Conservation (phyloP, 2,888 invertebrate genomes). For the Lasius platythorax region DNA sequence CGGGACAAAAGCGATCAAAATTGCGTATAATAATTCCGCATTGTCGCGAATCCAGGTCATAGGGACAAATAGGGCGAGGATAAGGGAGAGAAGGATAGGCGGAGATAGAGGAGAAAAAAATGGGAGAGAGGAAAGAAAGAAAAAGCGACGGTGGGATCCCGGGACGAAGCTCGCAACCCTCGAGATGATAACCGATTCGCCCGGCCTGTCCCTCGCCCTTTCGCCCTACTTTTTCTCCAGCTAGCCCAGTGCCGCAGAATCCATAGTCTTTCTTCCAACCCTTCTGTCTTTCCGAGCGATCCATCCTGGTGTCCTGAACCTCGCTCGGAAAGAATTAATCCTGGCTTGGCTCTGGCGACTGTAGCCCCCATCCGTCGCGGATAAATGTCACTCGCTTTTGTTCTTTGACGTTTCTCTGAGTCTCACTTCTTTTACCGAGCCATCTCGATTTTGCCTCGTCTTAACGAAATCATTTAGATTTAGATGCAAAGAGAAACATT, state of each 20-base stretch:
- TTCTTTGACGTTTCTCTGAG: slow-evolving; percentile 34
- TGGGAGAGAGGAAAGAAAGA: slow-evolving; percentile 57
- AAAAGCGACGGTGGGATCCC: slow-evolving; percentile 60
- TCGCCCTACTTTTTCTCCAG: slow-evolving; percentile 66
- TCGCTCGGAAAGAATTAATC: slow-evolving; percentile 70
- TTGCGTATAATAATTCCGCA: slow-evolving; percentile 64
- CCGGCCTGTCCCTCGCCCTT: slow-evolving; percentile 72
- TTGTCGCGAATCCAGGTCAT: slow-evolving; percentile 72
- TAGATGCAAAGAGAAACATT: not conserved
- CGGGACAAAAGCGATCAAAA: slow-evolving; percentile 26
- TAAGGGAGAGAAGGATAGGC: slow-evolving; percentile 57
- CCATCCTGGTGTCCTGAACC: slow-evolving; percentile 55
- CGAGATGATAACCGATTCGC: slow-evolving; percentile 81
- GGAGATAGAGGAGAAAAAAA: slow-evolving; percentile 64
- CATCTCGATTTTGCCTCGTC: not conserved
- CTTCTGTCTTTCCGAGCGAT: slow-evolving; percentile 62
- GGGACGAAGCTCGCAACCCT: slow-evolving; percentile 75
- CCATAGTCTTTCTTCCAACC: slow-evolving; percentile 57
- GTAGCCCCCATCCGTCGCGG: slow-evolving; percentile 40
- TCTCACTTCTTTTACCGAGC: slow-evolving; percentile 16
- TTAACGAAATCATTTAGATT: slow-evolving; percentile 17
- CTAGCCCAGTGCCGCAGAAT: slow-evolving; percentile 41
- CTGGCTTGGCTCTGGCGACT: slow-evolving; percentile 50
- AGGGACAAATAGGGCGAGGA: slow-evolving; percentile 64
- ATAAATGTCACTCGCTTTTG: slow-evolving; percentile 50